Evolutionary conservation across 2,797 vertebrate genomes (phyloP).

Genomic region (Helicolenus hilgendorfi): DNA sequence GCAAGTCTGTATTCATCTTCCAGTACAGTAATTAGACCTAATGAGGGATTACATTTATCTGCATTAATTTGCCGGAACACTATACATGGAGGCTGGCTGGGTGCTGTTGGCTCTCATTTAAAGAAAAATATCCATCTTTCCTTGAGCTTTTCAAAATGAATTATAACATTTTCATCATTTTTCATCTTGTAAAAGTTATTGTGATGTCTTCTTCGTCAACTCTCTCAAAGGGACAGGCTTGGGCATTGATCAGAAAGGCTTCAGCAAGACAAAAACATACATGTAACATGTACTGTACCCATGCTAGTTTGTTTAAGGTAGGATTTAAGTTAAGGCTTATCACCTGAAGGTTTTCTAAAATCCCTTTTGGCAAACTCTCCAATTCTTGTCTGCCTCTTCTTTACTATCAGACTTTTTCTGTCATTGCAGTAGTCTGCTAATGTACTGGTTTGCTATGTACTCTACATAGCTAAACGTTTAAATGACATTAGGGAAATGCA

Average conservation of each 20-base stretch:
- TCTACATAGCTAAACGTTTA: not conserved
- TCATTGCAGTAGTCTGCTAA: not conserved
- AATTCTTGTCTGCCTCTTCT: not conserved
- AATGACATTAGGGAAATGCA: not conserved
- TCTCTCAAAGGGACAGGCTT: not conserved
- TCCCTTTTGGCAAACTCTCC: not conserved
- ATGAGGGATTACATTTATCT: slow-evolving; percentile 10
- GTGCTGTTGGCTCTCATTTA: not conserved
- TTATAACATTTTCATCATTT: not conserved
- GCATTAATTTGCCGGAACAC: not conserved
- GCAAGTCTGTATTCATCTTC: not conserved
- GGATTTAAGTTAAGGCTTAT: not conserved
- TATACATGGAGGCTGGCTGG: not conserved
- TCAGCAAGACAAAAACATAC: not conserved
- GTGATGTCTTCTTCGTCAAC: not conserved
- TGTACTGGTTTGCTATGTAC: not conserved
- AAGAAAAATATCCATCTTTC: not conserved
- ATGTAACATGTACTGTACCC: not conserved
- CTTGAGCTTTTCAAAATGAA: not conserved
- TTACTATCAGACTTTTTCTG: not conserved
- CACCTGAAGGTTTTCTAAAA: not conserved
- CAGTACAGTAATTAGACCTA: slow-evolving; percentile 8
- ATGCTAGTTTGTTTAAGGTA: not conserved
- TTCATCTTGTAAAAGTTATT: not conserved
- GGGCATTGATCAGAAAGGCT: not conserved